These are phyloP conservation scores for Microctonus hyperodae DNA, from an alignment of 2,888 invertebrate genomes.

Conservation along the genomic window DNA sequence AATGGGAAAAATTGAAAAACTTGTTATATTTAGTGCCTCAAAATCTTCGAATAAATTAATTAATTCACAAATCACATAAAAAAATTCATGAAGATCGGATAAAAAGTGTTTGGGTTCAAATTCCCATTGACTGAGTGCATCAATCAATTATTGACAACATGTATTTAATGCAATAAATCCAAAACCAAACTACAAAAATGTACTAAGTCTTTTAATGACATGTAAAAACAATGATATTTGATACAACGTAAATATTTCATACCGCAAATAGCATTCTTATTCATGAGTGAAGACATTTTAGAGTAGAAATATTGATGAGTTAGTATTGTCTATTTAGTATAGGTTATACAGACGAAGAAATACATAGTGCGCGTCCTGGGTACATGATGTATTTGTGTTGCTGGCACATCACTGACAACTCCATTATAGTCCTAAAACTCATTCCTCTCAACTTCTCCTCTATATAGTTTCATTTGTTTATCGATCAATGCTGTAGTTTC, in stretches of 20 bases:
- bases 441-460: background rate
- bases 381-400: background rate
- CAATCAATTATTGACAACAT: no score
- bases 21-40: no score
- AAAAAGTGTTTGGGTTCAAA: no score
- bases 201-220: conserved; percentile 54
- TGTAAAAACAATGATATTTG: background rate
- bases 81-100: no score
- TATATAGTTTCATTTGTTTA: no score
- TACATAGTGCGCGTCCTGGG: background rate
- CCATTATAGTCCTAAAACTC: conserved; percentile 1
- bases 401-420: background rate
- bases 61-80: no score
- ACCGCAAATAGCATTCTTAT: background rate
- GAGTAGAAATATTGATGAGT: background rate
- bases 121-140: no score
- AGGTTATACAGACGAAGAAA: background rate
- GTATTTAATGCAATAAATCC: background rate
- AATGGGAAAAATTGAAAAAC: no score
- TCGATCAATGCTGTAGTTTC: no score
- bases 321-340: background rate
- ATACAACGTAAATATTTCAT: background rate
- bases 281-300: background rate
- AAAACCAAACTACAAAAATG: conserved; percentile 29
- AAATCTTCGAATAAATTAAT: no score